Evolutionary conservation across 2,797 vertebrate species (phyloP).

Genomic region (Cichlasoma orientale): DNA sequence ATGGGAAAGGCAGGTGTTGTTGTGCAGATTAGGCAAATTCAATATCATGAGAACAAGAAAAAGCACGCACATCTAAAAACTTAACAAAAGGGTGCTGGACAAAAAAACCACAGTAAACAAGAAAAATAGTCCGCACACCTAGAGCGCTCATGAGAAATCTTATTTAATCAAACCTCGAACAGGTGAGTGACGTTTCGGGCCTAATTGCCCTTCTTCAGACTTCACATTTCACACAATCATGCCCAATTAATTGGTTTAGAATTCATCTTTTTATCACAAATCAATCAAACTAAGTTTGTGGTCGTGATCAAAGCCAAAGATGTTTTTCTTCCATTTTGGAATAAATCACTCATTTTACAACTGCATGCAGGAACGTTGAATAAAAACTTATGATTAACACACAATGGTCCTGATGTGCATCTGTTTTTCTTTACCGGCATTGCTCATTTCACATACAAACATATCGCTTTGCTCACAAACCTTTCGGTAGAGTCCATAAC

Average conservation of each 20-base stretch:
- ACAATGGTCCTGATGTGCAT: background rate
- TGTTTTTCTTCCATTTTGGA: background rate
- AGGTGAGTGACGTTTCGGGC: too few species aligned
- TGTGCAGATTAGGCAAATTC: background rate
- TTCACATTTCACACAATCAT: too few species aligned
- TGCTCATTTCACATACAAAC: constrained; percentile 42
- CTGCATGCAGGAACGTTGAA: background rate
- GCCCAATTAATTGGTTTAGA: background rate
- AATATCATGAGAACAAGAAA: too few species aligned
- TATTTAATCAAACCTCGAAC: too few species aligned
- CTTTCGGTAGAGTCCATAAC: constrained; percentile 51
- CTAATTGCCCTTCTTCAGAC: too few species aligned
- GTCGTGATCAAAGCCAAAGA: background rate
- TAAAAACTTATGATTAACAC: constrained; percentile 6
- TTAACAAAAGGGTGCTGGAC: too few species aligned
- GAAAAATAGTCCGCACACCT: too few species aligned
- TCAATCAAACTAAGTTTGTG: background rate
- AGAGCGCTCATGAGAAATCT: too few species aligned
- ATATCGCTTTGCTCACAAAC: constrained; percentile 51
- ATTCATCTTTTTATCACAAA: background rate
- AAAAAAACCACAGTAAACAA: too few species aligned
- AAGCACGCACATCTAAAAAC: too few species aligned
- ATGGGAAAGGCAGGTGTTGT: constrained; percentile 2
- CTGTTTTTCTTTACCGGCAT: constrained; percentile 29
- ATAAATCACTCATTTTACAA: constrained; percentile 22